Percentiles rank a stretch among this genome's conserved stretches.
Evolutionary conservation across 2,888 invertebrate genomes (phyloP).

Genomic region (Noctuana brunneofusca): DNA sequence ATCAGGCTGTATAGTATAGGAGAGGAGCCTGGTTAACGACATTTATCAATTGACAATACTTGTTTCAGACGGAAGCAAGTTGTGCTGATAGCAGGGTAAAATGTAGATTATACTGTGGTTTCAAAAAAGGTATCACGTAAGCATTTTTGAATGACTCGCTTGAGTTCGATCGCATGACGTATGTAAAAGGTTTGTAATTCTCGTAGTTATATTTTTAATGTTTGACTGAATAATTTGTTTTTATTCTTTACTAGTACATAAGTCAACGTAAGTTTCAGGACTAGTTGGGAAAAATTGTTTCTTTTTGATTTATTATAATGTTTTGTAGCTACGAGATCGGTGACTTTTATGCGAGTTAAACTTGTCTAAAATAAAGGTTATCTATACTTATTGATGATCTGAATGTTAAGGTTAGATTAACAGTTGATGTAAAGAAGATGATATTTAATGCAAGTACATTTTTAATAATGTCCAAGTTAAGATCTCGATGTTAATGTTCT

Average conservation of each 20-base stretch:
- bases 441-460: neutral
- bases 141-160: slow-evolving; percentile 11
- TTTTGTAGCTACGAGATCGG: neutral
- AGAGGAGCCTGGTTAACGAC: neutral
- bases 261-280: neutral
- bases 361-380: neutral
- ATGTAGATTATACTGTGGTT: slow-evolving; percentile 6
- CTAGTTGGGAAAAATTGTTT: neutral
- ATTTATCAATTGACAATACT: slow-evolving; percentile 42
- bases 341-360: neutral
- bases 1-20: slow-evolving; percentile 37
- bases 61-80: slow-evolving; percentile 43
- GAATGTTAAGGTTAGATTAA: neutral
- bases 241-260: neutral
- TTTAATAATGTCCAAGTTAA: no score
- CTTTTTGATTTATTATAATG: neutral
- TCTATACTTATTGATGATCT: neutral
- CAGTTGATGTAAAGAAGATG: neutral
- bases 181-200: neutral
- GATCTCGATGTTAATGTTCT: no score
- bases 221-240: neutral
- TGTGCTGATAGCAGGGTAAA: slow-evolving; percentile 49
- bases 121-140: slow-evolving; percentile 13
- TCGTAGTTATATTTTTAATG: neutral
- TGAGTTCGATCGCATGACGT: slow-evolving; percentile 14